Percentiles rank a stretch among this genome's conserved stretches.
Conservation (phyloP, 2,113 vertebrate species). For the human (Homo sapiens) region GRCh38 chr16:51586001-51586500, state of each 20-base stretch:
- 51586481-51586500: not conserved
- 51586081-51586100: not conserved
- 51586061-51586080: not conserved
- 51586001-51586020: too few relatives aligned
- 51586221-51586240: not conserved
- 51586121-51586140: rapidly evolving
- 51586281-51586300: rapidly evolving
- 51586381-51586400: not conserved
- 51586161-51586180: not conserved
- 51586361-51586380: rapidly evolving
- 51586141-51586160: not conserved
- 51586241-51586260: not conserved
- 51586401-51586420: not conserved
- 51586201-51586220: not conserved
- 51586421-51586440: not conserved
- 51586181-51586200: too few relatives aligned
- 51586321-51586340: not conserved
- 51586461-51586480: not conserved
- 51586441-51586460: not conserved
- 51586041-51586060: not conserved
- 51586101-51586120: not conserved
- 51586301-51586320: not conserved
- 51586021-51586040: not conserved
- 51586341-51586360: not conserved
- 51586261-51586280: not conserved